Evolutionary conservation across 1,140 invertebrate species (phyloP), one percentile per base, ranked within the genome.

Genomic region (Phymastichus coffea): DNA sequence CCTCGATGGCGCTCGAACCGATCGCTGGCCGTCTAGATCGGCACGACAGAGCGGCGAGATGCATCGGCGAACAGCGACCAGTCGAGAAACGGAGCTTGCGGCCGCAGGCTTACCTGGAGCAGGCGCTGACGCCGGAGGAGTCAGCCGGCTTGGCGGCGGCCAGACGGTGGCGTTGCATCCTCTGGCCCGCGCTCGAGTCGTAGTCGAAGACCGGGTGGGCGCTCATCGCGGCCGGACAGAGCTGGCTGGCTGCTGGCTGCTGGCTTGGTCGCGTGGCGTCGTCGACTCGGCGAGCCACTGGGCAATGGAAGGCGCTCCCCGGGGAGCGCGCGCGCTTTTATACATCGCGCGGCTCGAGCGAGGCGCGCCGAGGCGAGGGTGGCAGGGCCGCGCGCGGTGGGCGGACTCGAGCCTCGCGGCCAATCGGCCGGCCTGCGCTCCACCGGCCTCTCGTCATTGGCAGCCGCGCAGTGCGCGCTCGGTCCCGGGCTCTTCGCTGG

Each of bases 131-230:
- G 7, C 79, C 72, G 1, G 77, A 73, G 6, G 75, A 74, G 35
- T 80, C 78, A 7, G 72, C 70, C 0, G 72, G 67, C 43, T 72
- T 76, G 0, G 72, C 69, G 7, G 28, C 30, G 4, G 66, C 72
- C 4, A 74, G 67, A 15, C 76, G 67, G 52, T 79, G 76, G 20
- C 76, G 59, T 52, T 33, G 22, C 3, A 75, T 69, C 43, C 76
- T 73, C 52, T 77, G 78, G 0, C 66, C 69, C 22, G 76, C 68
- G 20, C 77, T 77, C 30, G 76, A 75, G 28, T 77, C 75, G 56
- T 76, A 80, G 23, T 80, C 77, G 44, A 75, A 80, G 17, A 62
- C 67, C 8, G 73, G 61, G 60, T 79, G 75, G 30, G 70, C 72
- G 26, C 75, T 70, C 76, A 79, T 79, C 33, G 28, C 63, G 54